These are phyloP conservation scores for Gobius niger DNA, from an alignment of 2,113 vertebrate genomes.

Conservation along the genomic window DNA sequence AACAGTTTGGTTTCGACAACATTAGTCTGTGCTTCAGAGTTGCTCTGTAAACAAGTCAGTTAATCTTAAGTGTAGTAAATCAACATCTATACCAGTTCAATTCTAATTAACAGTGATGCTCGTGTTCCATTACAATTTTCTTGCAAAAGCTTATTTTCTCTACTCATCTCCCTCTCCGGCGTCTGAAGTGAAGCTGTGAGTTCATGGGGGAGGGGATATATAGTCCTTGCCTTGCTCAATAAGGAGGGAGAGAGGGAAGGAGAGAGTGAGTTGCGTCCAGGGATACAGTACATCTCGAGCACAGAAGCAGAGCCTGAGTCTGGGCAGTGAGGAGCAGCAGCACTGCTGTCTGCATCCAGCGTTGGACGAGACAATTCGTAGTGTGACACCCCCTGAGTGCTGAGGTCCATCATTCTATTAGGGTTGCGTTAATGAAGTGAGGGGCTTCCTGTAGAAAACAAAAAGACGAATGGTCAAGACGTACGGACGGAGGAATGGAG, in stretches of 20 bases:
- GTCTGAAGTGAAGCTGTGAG: constrained; percentile 2
- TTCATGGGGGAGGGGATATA: constrained; percentile 7
- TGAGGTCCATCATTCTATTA: constrained; percentile 1
- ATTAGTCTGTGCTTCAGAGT: no score
- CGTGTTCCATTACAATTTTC: background rate
- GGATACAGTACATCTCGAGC: constrained; percentile 53
- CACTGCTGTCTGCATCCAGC: constrained; percentile 41
- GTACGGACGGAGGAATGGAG: constrained; percentile 56
- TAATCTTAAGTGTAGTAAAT: no score
- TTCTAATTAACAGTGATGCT: no score
- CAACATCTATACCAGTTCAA: no score
- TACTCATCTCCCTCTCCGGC: background rate
- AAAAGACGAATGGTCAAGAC: constrained; percentile 10
- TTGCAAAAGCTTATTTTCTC: background rate
- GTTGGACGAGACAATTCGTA: constrained; percentile 45
- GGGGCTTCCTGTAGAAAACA: constrained; percentile 13
- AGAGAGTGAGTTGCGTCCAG: constrained; percentile 33
- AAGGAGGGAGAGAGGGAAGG: constrained; percentile 24
- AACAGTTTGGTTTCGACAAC: no score
- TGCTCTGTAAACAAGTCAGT: no score
- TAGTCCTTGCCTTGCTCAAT: constrained; percentile 6
- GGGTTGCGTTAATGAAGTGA: constrained; percentile 16
- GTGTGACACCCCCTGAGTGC: constrained; percentile 36
- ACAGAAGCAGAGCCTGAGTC: constrained; percentile 53
- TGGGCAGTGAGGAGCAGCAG: constrained; percentile 51